Evolutionary conservation across 2,113 vertebrate species (phyloP).

Genomic region (Leuciscus idus): DNA sequence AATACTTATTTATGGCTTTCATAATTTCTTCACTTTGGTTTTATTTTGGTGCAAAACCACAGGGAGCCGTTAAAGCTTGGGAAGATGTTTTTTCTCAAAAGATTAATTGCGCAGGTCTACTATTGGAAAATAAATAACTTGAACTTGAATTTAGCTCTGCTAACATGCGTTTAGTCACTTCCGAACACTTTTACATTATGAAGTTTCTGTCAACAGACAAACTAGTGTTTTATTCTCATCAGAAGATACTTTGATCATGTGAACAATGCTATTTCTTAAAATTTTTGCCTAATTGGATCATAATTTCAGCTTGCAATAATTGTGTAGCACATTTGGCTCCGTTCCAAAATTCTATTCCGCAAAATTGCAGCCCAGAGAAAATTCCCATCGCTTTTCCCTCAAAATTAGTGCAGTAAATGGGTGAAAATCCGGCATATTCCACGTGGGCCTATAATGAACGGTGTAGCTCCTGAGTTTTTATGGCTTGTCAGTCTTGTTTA

Average conservation of each 20-base stretch:
- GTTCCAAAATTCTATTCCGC: background rate
- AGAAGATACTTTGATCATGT: background rate
- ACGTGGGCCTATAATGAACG: background rate
- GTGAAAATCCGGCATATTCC: background rate
- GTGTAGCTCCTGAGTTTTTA: background rate
- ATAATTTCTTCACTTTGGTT: background rate
- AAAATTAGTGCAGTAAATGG: slow-evolving; percentile 5
- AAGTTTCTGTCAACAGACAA: background rate
- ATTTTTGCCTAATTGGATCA: background rate
- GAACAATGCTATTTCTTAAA: background rate
- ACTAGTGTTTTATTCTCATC: background rate
- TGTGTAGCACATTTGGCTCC: background rate
- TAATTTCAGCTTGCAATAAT: background rate
- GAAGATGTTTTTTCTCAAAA: background rate
- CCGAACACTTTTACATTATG: background rate
- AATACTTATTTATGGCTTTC: background rate
- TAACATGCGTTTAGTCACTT: background rate
- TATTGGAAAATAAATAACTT: background rate
- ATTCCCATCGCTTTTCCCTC: background rate
- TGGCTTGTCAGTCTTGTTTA: slow-evolving; percentile 23
- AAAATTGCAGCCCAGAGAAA: background rate
- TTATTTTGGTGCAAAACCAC: background rate
- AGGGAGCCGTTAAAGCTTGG: background rate
- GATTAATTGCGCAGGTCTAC: background rate
- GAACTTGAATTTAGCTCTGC: background rate